Evolutionary conservation across 2,888 invertebrate species (phyloP), one percentile per base, ranked within the genome.

Genomic region (Drosophila nr. perissopoda): DNA sequence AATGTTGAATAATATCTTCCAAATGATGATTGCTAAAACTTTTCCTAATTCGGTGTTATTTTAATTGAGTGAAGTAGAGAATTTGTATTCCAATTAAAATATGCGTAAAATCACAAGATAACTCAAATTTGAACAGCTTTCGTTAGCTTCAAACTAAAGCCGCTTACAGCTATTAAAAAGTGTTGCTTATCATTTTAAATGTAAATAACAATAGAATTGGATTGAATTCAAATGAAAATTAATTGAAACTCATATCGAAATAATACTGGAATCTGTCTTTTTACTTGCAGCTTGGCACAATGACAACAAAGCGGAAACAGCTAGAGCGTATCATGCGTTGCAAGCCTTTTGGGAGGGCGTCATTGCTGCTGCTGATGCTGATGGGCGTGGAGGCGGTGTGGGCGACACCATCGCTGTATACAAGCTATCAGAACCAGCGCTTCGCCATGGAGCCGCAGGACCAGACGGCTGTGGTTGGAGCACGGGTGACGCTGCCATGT

Each of bases 381-480:
- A 31, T 67, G 11, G 8, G 42, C 56, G 38, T 61, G 29, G 54
- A 60, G 6, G 56, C 58, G 56, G 78, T 67, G 21, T 11, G 57
- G 13, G 68, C 81, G 2, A 83, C 91, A 1, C 61, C 79, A 5
- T 80, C 78, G 48, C 83, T 85, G 0, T 92, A 92, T 65, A 90
- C 88, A 4, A 92, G 83, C 80, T 93, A 91, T 70, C 92, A 93
- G 82, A 92, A 92, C 90, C 98, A 99, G 94, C 95, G 96, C 92
- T 98, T 99, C 92, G 97, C 97, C 42, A 96, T 97, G 95, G 97
- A 98, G 92, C 99, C 99, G 1, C 96, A 96, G 92, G 97, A 98
- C 94, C 96, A 97, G 94, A 97, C 97, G 51, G 98, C 97, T 21
- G 96, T 97, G 70, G 96, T 97, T 64, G 98, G 98, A 27, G 96